Evolutionary conservation across 2,888 invertebrate genomes (phyloP).

Genomic region (Metacarcinus magister): DNA sequence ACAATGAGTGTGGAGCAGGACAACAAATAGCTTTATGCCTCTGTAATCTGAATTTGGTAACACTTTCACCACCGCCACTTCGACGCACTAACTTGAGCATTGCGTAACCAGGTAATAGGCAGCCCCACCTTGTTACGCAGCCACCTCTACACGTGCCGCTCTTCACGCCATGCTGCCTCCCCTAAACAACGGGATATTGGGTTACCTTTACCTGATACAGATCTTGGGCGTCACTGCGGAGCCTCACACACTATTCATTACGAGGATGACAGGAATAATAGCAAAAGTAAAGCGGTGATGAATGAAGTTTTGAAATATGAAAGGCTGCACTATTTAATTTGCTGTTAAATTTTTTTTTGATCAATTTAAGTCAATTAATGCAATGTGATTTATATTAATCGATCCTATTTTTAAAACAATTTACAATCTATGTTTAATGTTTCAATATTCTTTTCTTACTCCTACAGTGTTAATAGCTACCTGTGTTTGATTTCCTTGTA

Average conservation of each 20-base stretch:
- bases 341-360: background rate
- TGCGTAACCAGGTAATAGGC: background rate
- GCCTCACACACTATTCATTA: background rate
- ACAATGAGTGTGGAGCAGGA: background rate
- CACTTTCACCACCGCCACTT: background rate
- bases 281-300: background rate
- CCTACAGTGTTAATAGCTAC: background rate
- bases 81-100: background rate
- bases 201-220: background rate
- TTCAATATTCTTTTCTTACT: background rate
- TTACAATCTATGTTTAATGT: background rate
- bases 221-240: background rate
- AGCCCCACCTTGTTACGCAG: background rate
- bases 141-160: background rate
- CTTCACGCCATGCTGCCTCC: slow-evolving; percentile 26
- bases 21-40: background rate
- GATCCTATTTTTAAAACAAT: background rate
- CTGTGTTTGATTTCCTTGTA: background rate
- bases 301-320: background rate
- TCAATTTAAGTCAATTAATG: background rate
- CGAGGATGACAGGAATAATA: background rate
- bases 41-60: background rate
- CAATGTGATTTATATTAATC: background rate
- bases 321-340: background rate
- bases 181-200: background rate